A percentile compares a stretch with the other conserved stretches of the same genome.
phyloP scores from a whole-genome alignment of 2,113 vertebrate genomes.

The Seriola aureovittata region DNA sequence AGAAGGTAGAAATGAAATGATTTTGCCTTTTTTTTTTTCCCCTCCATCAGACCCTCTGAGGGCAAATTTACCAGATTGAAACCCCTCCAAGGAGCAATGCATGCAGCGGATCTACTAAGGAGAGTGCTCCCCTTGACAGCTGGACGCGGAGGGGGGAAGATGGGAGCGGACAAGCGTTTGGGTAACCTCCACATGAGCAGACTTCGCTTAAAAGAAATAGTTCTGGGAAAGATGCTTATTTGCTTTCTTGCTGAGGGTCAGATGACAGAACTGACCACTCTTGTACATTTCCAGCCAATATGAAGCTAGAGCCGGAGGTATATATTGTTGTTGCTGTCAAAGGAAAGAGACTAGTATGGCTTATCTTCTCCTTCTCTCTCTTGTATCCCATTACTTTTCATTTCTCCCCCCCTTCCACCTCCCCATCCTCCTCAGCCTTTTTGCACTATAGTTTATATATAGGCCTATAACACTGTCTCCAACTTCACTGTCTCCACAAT shows the following conservation, averaged over 20 bases:
- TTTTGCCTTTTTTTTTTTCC: background rate
- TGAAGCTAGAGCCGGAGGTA: background rate
- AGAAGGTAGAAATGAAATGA: constrained; percentile 1
- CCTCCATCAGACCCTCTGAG: background rate
- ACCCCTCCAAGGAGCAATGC: constrained; percentile 8
- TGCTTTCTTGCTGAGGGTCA: background rate
- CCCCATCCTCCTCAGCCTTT: background rate
- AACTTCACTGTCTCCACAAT: background rate
- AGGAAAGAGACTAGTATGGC: background rate
- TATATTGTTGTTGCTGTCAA: background rate
- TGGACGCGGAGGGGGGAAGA: background rate
- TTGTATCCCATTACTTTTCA: background rate
- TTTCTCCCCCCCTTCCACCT: background rate
- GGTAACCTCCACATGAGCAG: background rate
- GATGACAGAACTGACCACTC: background rate
- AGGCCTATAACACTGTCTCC: background rate
- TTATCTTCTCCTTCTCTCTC: background rate
- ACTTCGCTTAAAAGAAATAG: background rate
- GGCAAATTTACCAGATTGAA: constrained; percentile 45
- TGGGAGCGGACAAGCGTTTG: background rate
- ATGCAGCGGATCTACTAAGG: background rate
- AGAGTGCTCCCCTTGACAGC: constrained; percentile 4
- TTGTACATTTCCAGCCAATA: background rate
- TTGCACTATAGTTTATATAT: background rate
- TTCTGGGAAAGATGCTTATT: background rate